Evolutionary conservation across 2,797 vertebrate species (phyloP).

Genomic region (Rhincodon typus): DNA sequence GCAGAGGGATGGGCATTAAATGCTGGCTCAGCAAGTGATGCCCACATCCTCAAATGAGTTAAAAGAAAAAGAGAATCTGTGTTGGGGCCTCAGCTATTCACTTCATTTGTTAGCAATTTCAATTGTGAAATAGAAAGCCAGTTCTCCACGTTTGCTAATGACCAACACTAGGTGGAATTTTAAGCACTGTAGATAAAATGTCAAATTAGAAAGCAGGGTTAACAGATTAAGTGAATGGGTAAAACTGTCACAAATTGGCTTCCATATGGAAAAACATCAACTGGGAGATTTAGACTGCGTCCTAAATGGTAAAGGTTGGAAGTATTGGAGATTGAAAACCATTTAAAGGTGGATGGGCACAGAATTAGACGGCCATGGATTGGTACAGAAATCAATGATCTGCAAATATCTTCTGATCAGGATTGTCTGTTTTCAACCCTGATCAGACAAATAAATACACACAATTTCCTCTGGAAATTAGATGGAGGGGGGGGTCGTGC

Average conservation of each 20-base stretch:
- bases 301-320: neutral
- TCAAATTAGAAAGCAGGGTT: neutral
- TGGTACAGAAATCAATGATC: neutral
- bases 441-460: no score
- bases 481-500: no score
- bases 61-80: neutral
- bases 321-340: no score
- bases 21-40: no score
- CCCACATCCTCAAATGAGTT: no score
- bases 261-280: neutral
- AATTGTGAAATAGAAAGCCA: neutral
- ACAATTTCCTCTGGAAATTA: no score
- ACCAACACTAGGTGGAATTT: neutral
- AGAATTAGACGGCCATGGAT: neutral
- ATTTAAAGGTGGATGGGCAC: neutral
- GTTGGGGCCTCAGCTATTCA: neutral
- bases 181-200: neutral
- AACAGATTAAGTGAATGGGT: no score
- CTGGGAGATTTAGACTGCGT: neutral
- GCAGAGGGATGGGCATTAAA: no score
- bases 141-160: neutral
- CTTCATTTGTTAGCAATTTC: neutral
- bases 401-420: no score
- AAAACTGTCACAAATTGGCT: neutral
- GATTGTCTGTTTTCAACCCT: no score